A percentile compares a stretch with the other conserved stretches of the same genome.
Conservation (phyloP, 2,113 vertebrate species). For the Daboia siamensis region DNA sequence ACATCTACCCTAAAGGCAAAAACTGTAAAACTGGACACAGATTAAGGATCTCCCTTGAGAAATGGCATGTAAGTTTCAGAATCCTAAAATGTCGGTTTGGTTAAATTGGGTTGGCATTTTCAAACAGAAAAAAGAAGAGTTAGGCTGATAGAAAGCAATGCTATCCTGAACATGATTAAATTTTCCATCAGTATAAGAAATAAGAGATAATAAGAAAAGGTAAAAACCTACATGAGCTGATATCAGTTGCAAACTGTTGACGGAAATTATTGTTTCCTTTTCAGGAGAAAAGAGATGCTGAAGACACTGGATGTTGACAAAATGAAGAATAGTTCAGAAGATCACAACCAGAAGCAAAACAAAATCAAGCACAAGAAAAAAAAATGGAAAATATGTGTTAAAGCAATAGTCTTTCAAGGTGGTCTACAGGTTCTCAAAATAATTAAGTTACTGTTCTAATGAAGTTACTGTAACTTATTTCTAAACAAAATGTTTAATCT, state of each 20-base stretch:
- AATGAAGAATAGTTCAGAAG: not conserved
- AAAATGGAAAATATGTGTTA: not conserved
- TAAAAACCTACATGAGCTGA: conserved; percentile 11
- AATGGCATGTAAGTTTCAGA: conserved; percentile 26
- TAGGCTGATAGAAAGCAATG: not conserved
- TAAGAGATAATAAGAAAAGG: not conserved
- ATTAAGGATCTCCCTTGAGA: conserved; percentile 17
- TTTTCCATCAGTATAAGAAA: not conserved
- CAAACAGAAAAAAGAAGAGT: conserved; percentile 24
- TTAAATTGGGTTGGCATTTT: conserved; percentile 20
- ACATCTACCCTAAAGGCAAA: not conserved
- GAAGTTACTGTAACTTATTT: not conserved
- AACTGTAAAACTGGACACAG: not conserved
- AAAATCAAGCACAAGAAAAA: not conserved
- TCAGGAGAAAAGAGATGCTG: conserved; percentile 6
- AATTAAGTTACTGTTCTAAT: no score
- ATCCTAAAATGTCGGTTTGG: conserved; percentile 30
- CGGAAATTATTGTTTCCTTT: not conserved
- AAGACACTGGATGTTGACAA: fast-evolving
- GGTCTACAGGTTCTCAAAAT: not conserved
- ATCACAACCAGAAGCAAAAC: not conserved
- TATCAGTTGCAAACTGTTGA: not conserved
- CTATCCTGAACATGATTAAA: conserved; percentile 20
- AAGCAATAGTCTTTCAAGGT: not conserved
- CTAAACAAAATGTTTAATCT: not conserved